Evolutionary conservation across 2,797 vertebrate species (phyloP), one percentile per base, ranked within the genome.

Genomic region (Pseudomugil gertrudae): DNA sequence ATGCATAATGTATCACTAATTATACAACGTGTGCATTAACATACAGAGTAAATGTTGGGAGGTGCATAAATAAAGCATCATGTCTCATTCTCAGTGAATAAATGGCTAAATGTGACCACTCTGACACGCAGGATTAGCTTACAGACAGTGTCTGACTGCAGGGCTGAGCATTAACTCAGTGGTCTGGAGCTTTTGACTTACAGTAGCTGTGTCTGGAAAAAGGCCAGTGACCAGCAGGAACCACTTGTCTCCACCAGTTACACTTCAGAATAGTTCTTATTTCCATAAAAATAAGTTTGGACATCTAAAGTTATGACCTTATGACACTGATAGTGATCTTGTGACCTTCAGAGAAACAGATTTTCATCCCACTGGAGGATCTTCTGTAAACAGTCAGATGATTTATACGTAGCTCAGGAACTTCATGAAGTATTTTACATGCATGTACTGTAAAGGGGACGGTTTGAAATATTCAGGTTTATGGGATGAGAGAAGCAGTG

Each of bases 201-300:
- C 30, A 76, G 70, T 45, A 33, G 57, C 86, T 85, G 87, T 57
- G 84, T 83, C 85, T 72, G 82, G 88, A 90, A 88, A 90, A 66
- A 56, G 52, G 48, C 57, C 58, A 75, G 32, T 78, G n/a, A 78
- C 76, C 82, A 86, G 78, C 80, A 80, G 86, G 66, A 66, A 63
- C 79, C 79, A 64, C 59, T 69, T 36, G 40, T 53, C 60, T 69
- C 40, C 78, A 68, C 82, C 83, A 85, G 61, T 64, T 74, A 74
- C 80, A 68, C 62, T 69, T 63, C 14, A 14, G 48, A 51, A 15
- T 51, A 51, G 26, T 51, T 51, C 17, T 54, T 81, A 79, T 72
- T 78, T 74, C 48, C 70, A 61, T 68, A 7, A 15, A 23, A 36
- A 33, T 57, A 62, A 62, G 48, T 52, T 58, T 27, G 33, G 30